Percentiles rank a stretch among this genome's conserved stretches.
Conservation (phyloP, 2,113 vertebrate species). For the Entelurus aequoreus region DNA sequence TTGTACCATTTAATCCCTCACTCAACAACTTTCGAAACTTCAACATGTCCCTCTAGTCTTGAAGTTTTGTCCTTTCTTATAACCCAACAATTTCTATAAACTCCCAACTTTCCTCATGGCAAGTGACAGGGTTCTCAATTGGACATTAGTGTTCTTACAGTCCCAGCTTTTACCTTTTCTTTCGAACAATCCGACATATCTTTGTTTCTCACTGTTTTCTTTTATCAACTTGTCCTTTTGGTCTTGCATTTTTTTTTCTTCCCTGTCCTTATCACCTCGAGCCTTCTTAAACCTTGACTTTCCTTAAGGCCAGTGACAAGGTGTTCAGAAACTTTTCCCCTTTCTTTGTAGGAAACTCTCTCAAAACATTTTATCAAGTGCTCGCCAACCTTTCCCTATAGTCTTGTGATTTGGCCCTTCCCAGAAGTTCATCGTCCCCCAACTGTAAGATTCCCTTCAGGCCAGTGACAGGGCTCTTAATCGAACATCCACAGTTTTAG, state of each 20-base stretch:
- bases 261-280: neutral
- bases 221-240: neutral
- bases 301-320: neutral
- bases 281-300: neutral
- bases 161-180: too few relatives aligned
- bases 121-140: neutral
- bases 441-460: neutral
- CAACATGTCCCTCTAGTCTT: neutral
- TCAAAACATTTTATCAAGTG: neutral
- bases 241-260: neutral
- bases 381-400: neutral
- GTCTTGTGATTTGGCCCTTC: neutral
- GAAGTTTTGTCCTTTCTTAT: neutral
- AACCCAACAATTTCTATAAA: neutral
- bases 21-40: neutral
- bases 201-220: neutral
- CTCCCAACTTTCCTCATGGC: neutral
- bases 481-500: constrained; percentile 15
- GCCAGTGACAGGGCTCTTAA: neutral
- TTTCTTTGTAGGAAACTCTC: too few relatives aligned
- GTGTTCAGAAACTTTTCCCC: too few relatives aligned
- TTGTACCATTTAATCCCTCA: neutral
- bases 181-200: too few relatives aligned
- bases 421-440: neutral
- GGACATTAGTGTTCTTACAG: neutral